A percentile compares a stretch with the other conserved stretches of the same genome.
phyloP scores from a whole-genome alignment of 1,140 invertebrate species.

The Adelges cooleyi region DNA sequence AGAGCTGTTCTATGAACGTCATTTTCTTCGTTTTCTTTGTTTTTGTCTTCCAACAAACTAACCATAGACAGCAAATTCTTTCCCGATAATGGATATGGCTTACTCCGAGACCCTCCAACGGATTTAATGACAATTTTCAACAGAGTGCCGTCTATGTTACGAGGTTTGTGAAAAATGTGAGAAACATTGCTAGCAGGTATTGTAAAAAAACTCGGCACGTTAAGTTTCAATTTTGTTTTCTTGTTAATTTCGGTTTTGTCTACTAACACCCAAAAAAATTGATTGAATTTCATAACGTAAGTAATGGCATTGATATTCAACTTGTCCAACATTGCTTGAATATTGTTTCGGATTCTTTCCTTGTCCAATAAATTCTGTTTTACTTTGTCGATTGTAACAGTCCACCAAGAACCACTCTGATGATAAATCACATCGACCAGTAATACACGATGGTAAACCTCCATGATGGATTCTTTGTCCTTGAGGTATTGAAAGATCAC shows the following conservation, averaged over 20 bases:
- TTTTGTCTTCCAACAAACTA: background rate
- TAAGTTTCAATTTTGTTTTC: background rate
- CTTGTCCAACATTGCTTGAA: background rate
- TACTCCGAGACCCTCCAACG: background rate
- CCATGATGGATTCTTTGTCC: background rate
- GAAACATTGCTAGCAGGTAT: background rate
- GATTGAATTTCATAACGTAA: background rate
- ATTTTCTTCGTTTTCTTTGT: background rate
- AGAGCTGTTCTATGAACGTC: background rate
- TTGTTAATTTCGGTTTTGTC: background rate
- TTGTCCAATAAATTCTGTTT: conserved; percentile 1
- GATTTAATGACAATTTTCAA: conserved; percentile 3
- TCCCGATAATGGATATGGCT: background rate
- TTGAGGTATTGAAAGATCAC: background rate
- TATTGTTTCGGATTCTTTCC: background rate
- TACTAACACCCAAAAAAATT: conserved; percentile 13
- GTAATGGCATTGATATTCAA: background rate
- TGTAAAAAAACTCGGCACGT: background rate
- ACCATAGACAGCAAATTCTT: background rate
- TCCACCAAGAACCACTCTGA: conserved; percentile 5
- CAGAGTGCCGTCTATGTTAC: background rate
- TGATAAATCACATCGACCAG: background rate
- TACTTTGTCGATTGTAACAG: conserved; percentile 5
- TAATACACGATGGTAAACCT: background rate
- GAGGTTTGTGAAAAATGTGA: conserved; percentile 1